A percentile compares a stretch with the other conserved stretches of the same genome.
These are phyloP conservation scores for Protobothrops mucrosquamatus DNA, from an alignment of 2,113 vertebrate genomes.

Conservation along the genomic window DNA sequence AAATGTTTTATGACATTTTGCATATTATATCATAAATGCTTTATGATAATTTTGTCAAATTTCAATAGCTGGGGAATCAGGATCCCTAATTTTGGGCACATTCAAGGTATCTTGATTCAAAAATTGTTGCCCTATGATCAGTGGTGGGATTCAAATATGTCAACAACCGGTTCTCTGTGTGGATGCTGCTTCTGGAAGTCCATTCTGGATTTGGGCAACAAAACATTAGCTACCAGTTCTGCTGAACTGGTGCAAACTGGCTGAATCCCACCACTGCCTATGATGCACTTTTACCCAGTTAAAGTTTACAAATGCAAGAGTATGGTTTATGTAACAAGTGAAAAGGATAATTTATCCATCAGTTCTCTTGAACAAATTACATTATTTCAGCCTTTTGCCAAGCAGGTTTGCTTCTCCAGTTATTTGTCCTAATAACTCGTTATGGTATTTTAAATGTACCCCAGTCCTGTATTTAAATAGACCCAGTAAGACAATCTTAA, in stretches of 20 bases:
- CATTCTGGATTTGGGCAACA: too few relatives aligned
- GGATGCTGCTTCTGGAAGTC: too few relatives aligned
- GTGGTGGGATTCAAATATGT: too few relatives aligned
- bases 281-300: neutral
- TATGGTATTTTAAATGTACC: slow-evolving; percentile 23
- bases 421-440: neutral
- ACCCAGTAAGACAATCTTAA: slow-evolving; percentile 44
- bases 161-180: too few relatives aligned
- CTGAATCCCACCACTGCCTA: too few relatives aligned
- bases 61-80: too few relatives aligned
- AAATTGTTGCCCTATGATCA: neutral
- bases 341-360: neutral
- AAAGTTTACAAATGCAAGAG: neutral
- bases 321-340: neutral
- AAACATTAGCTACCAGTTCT: too few relatives aligned
- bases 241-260: too few relatives aligned
- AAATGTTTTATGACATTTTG: neutral
- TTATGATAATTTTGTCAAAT: neutral
- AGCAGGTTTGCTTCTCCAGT: neutral
- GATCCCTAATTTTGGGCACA: neutral
- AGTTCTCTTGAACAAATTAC: neutral
- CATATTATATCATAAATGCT: neutral
- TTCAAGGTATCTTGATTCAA: neutral
- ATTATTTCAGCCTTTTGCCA: neutral
- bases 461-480: neutral